Base-by-base conservation (phyloP, 2,113 vertebrate genomes). In the Lasiurus borealis region DNA sequence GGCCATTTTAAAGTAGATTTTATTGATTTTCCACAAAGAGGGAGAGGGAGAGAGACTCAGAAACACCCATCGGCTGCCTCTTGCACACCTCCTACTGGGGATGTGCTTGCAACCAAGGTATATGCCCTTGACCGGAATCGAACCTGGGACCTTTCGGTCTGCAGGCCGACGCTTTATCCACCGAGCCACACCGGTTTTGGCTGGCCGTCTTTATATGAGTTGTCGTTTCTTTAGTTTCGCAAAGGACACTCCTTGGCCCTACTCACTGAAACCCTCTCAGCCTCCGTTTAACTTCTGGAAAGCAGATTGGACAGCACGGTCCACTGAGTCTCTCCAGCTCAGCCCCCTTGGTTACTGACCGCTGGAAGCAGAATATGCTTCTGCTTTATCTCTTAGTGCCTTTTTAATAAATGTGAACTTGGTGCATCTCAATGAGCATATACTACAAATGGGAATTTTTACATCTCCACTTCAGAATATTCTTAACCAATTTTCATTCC, bases 401-500 rank as follows among this genome's bases (percentile, higher is more conserved):
- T 44, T 93, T 83, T 48, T 71, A 73, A 48, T 62, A 21, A 72
- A 64, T n/a, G 34, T 81, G 72, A 76, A 81, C 57, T 86, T 44
- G 27, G 19, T 77, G 73, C 88, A 90, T 83, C 31, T 62, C n/a
- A 62, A 68, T 94, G 68, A 75, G 29, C 8, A 72, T 54, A 27
- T 73, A 50, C 10, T 84, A 54, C 40, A 96, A 62, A 90, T 66
- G 11, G 69, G 11, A 34, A 29, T 44, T 84, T 68, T 21, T 78
- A 34, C 18, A 89, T 68, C 44, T 91, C 3, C 90, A n/a, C 59
- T 95, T 94, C 14, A 92, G 44, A 93, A 85, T 96, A 85, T 90
- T 90, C 48, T 87, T 90, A 81, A 78, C 19, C 44, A 54, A n/a
- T 36, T 92, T 75, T 94, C 44, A 77, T 93, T 93, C 48, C 81